A percentile compares a stretch with the other conserved stretches of the same genome.
These are phyloP conservation scores for Forbesichthys agassizii DNA, from an alignment of 2,113 vertebrate genomes.

Conservation along the genomic window DNA sequence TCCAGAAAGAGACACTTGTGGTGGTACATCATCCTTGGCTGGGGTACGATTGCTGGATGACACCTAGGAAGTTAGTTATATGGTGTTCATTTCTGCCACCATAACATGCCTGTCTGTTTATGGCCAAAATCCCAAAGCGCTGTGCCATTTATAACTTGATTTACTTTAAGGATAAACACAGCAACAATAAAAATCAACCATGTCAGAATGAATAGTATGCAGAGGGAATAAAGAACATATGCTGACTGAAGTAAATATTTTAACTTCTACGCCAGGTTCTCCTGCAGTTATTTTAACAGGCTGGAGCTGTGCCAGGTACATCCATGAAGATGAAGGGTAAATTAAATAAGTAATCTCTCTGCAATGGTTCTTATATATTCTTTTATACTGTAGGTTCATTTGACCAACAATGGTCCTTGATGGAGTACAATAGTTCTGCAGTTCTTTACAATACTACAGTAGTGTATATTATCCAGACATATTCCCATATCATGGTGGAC, in stretches of 20 bases:
- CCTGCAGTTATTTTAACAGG: slow-evolving; percentile 76
- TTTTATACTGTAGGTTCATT: too few relatives aligned
- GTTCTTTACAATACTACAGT: too few relatives aligned
- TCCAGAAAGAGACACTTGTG: slow-evolving; percentile 79
- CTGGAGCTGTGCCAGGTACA: slow-evolving; percentile 79
- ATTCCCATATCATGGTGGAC: neutral
- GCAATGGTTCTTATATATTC: too few relatives aligned
- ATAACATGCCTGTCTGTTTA: neutral
- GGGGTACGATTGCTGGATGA: slow-evolving; percentile 75
- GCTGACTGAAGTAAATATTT: neutral
- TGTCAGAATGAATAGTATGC: neutral
- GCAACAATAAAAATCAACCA: neutral
- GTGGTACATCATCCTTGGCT: slow-evolving; percentile 81
- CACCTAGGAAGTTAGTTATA: neutral
- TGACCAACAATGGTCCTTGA: too few relatives aligned
- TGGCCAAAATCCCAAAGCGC: neutral
- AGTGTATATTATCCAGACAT: too few relatives aligned
- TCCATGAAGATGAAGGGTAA: slow-evolving; percentile 84
- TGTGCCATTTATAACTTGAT: neutral
- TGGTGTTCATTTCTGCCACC: neutral
- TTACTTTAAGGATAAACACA: neutral
- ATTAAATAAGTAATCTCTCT: slow-evolving; percentile 22
- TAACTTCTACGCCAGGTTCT: slow-evolving; percentile 68
- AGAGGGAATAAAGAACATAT: neutral
- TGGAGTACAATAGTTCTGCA: too few relatives aligned